Evolutionary conservation across 2,797 vertebrate genomes (phyloP).

Genomic region (Amphiprion clarkii): DNA sequence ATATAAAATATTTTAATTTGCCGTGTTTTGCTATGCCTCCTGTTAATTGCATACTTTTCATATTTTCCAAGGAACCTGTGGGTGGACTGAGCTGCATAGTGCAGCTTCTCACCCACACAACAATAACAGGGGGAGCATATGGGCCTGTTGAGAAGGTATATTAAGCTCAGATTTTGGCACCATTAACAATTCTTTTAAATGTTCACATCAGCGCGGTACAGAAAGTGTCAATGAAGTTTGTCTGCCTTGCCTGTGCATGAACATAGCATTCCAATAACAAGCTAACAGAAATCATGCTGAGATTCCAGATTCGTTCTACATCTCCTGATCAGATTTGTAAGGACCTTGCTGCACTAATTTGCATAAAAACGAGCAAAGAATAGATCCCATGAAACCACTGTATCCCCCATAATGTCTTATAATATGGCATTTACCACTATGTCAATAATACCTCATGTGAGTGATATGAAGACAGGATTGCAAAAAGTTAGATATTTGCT

Average conservation of each 20-base stretch:
- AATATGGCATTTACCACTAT: background rate
- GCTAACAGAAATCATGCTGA: background rate
- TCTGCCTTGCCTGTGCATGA: background rate
- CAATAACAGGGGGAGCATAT: slow-evolving; percentile 26
- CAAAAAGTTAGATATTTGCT: background rate
- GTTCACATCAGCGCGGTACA: background rate
- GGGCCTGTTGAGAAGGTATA: slow-evolving; percentile 1
- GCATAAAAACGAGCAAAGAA: background rate
- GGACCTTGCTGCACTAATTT: background rate
- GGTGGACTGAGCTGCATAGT: slow-evolving; percentile 34
- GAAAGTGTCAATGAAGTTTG: background rate
- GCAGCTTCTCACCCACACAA: slow-evolving; percentile 38
- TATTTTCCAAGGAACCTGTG: slow-evolving; percentile 33
- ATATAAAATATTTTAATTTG: slow-evolving; percentile 2
- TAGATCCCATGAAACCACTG: background rate
- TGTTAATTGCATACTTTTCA: slow-evolving; percentile 17
- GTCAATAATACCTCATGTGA: background rate
- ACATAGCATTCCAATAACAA: background rate
- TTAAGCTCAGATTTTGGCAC: slow-evolving; percentile 1
- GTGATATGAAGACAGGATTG: background rate
- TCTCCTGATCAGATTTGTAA: background rate
- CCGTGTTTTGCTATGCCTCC: slow-evolving; percentile 2
- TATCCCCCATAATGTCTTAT: background rate
- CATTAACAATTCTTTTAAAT: background rate
- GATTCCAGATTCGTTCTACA: background rate